Percentiles rank a stretch among this genome's conserved stretches.
phyloP scores from a whole-genome alignment of 2,888 invertebrate species.

The Hemistola chrysoprasaria region DNA sequence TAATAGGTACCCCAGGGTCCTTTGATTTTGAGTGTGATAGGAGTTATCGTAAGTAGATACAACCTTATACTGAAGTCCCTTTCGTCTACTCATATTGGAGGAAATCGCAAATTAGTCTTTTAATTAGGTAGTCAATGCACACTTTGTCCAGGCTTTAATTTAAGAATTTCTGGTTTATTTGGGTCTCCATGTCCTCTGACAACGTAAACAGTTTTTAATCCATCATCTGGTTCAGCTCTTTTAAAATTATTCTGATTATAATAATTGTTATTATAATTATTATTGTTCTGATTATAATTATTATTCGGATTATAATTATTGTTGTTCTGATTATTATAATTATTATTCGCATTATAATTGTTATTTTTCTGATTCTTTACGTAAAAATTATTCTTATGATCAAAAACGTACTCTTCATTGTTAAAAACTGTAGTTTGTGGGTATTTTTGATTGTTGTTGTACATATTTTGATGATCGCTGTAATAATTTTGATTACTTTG shows the following conservation, averaged over 20 bases:
- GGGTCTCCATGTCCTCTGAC: slow-evolving; percentile 75
- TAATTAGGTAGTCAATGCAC: slow-evolving; percentile 16
- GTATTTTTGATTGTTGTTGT: slow-evolving; percentile 3
- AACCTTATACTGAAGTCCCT: too few relatives aligned
- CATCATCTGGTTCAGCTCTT: slow-evolving; percentile 33
- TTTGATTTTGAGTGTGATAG: too few relatives aligned
- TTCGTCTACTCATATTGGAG: too few relatives aligned
- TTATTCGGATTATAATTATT: slow-evolving; percentile 1
- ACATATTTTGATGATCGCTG: not conserved
- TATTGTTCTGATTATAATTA: slow-evolving; percentile 3
- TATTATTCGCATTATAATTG: not conserved
- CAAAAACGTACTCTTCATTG: not conserved
- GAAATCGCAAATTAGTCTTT: too few relatives aligned
- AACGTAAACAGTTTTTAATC: slow-evolving; percentile 59
- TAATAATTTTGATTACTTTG: slow-evolving; percentile 8
- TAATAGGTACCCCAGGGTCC: too few relatives aligned
- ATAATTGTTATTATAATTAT: slow-evolving; percentile 11
- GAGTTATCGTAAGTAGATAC: too few relatives aligned
- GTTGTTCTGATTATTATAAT: not conserved
- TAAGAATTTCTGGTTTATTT: slow-evolving; percentile 67
- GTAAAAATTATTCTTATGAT: slow-evolving; percentile 4
- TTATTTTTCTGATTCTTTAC: slow-evolving; percentile 2
- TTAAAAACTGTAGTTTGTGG: too few relatives aligned
- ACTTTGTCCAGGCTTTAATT: slow-evolving; percentile 55
- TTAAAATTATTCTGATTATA: slow-evolving; percentile 17